Evolutionary conservation across 2,113 vertebrate species (phyloP), one percentile per base, ranked within the genome.

Genomic region (Glaucidium brasilianum): DNA sequence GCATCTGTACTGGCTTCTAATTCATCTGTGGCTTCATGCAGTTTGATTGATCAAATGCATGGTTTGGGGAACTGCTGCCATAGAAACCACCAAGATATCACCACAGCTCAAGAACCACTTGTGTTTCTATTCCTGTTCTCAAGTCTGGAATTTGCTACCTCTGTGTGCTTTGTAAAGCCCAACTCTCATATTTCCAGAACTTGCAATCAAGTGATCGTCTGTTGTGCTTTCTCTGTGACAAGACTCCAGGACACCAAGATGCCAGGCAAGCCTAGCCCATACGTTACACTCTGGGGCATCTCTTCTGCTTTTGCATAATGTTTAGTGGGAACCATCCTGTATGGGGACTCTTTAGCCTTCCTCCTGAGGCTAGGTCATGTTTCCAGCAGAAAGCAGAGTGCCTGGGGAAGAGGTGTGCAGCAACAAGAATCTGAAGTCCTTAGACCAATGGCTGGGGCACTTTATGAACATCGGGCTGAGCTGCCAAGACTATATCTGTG

Each of bases 31-130:
- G 58, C 59, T 92, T 88, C 41, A n/a, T 4, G 8, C 59, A 73
- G 32, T 67, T 85, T 76, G 67, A 69, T 77, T 71, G 72, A 94
- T 93, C 56, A 76, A 79, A 86, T 6, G 20, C 2, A 1, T 92
- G 53, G 62, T 85, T 96, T 94, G 37, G 67, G 50, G 55, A 87
- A 55, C 71, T 85, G 55, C 75, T 92, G 88, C 85, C 55, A 71
- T 67, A 86, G 85, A 93, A 96, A 93, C 86, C 56, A 90, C 88
- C 21, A 73, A 80, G 67, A 59, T 83, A 39, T 81, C 49, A 92
- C 80, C 75, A 77, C 32, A 85, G 45, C 71, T 74, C 10, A 18
- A 56, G 49, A 85, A 64, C 47, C 83, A 62, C 58, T 88, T 2
- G 2, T 66, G 53, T 88, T 86, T 96, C 88, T 94, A 47, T 92